Base-by-base conservation (phyloP, 2,888 invertebrate species). In the Microchrysa polita region DNA sequence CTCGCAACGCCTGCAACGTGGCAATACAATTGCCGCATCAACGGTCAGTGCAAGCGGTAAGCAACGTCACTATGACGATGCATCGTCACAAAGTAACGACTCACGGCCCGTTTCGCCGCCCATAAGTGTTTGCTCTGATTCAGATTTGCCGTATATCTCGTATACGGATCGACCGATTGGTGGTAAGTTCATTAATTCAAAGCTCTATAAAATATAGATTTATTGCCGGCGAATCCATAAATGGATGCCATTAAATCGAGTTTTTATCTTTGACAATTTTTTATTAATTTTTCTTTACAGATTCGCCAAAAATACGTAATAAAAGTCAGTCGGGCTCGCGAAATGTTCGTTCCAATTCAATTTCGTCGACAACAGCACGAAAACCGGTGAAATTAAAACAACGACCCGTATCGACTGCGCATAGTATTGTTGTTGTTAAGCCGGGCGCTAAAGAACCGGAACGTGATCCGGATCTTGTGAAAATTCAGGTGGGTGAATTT, bases 161-260 rank as follows among this genome's bases (percentile, higher is more conserved):
- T 96, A 96, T 79, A 95, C 95, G 0, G 95, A 94, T 81, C 87
- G 94, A 73, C 95, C 95, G 10, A 96, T 96, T 71, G 95, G 95
- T 80, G 93, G 92, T 91, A 81, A 79, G 77, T n/a, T 10, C 4
- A 18, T 18, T 5, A 18, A 14, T 20, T 18, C 22, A 9, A 12
- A 10, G 12, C 10, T 18, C 4, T 60, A 20, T 10, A 5, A 20
- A 23, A 23, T 61, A 48, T 2, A 20, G 20, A 4, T 34, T 34
- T 34, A 34, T 34, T 34, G 27, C 27, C 27, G 4, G 4, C 27
- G 7, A 5, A 34, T 34, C 27, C 27, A 34, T 34, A 34, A 34
- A 34, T 22, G 18, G 42, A 20, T 40, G 16, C 34, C 27, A 34
- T 34, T 20, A 57, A n/a, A 69, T 59, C 48, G n/a, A n/a, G n/a